Conservation (phyloP, 2,888 invertebrate genomes). For the Apamea sordens region DNA sequence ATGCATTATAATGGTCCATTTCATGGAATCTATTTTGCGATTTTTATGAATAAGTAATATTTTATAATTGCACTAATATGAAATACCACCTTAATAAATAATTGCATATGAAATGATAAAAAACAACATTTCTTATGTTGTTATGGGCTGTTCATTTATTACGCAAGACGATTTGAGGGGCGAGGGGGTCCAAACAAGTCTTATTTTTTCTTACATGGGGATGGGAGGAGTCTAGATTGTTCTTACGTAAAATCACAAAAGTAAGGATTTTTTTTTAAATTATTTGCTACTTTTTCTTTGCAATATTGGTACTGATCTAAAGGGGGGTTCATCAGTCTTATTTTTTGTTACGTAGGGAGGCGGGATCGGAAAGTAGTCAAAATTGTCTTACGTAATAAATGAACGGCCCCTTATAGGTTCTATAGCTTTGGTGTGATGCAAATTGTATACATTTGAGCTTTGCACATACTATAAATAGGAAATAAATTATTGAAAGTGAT, state of each 20-base stretch:
- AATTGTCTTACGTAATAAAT: too few species aligned
- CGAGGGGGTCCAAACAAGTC: too few species aligned
- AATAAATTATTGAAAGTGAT: constrained; percentile 48
- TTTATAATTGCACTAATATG: constrained; percentile 53
- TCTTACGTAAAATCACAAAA: too few species aligned
- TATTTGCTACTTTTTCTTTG: too few species aligned
- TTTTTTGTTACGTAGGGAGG: too few species aligned
- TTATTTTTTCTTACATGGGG: too few species aligned
- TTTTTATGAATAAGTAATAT: constrained; percentile 34
- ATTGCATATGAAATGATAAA: constrained; percentile 43
- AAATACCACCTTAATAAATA: constrained; percentile 52
- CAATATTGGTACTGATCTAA: too few species aligned
- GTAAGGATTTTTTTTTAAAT: too few species aligned
- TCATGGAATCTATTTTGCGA: constrained; percentile 53
- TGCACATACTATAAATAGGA: constrained; percentile 32
- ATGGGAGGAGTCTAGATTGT: too few species aligned
- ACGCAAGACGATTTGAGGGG: not conserved
- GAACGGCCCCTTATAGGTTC: not conserved
- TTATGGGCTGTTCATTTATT: not conserved
- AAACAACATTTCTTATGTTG: constrained; percentile 21
- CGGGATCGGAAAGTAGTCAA: too few species aligned
- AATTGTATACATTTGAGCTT: constrained; percentile 46
- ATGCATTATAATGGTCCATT: constrained; percentile 51
- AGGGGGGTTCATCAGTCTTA: too few species aligned
- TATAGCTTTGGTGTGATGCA: constrained; percentile 57